Evolutionary conservation across 1,140 invertebrate genomes (phyloP).

Genomic region (Battus philenor): DNA sequence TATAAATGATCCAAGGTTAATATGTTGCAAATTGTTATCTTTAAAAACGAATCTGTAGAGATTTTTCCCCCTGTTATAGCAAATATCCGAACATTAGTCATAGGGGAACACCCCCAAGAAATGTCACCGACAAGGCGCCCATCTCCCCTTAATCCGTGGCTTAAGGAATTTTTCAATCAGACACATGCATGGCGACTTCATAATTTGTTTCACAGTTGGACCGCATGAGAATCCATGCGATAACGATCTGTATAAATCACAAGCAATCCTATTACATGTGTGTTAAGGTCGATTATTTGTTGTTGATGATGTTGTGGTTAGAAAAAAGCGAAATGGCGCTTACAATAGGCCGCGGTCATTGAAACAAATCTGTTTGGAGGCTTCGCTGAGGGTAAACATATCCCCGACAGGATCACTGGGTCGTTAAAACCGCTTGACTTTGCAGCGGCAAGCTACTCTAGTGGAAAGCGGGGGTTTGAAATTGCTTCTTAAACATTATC

Average conservation of each 20-base stretch:
- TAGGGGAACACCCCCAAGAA: conserved; percentile 33
- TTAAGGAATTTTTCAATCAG: conserved; percentile 64
- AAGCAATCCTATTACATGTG: conserved; percentile 3
- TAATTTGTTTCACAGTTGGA: conserved; percentile 50
- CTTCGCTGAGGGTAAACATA: conserved; percentile 33
- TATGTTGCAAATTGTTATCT: too few relatives aligned
- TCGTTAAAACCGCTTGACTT: conserved; percentile 11
- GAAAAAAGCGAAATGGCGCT: conserved; percentile 53
- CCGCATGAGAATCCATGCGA: conserved; percentile 38
- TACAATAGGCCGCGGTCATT: conserved; percentile 46
- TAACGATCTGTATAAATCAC: conserved; percentile 35
- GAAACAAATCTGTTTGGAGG: conserved; percentile 54
- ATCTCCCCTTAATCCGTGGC: conserved; percentile 40
- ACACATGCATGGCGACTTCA: conserved; percentile 49
- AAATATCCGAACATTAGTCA: conserved; percentile 38
- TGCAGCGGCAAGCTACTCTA: neutral
- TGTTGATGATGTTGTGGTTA: conserved; percentile 4
- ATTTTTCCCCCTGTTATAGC: conserved; percentile 25
- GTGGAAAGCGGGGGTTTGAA: conserved; percentile 8
- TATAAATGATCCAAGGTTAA: too few relatives aligned
- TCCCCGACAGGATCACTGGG: conserved; percentile 20
- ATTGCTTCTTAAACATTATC: neutral
- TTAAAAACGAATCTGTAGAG: too few relatives aligned
- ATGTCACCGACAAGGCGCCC: conserved; percentile 43
- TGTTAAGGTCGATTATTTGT: conserved; percentile 17